phyloP scores from a whole-genome alignment of 2,797 vertebrate species.

The Anabacerthia variegaticeps region DNA sequence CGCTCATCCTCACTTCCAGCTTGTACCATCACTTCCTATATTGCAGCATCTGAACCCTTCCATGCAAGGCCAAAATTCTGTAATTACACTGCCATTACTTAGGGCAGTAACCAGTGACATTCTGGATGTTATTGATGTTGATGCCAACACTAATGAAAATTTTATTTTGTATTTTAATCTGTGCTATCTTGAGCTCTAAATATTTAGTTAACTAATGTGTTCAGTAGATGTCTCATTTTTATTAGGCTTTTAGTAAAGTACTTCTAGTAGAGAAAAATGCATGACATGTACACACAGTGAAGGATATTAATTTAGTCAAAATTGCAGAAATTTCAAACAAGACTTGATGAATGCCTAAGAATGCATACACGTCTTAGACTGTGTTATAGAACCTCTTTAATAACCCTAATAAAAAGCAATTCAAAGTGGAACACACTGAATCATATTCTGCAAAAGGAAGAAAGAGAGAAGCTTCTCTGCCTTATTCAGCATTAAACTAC shows the following conservation, averaged over 20 bases:
- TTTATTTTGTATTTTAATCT: background rate
- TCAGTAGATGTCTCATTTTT: background rate
- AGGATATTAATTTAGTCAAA: background rate
- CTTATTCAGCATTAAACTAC: background rate
- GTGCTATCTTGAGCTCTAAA: background rate
- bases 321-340: background rate
- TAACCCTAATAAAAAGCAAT: background rate
- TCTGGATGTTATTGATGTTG: background rate
- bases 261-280: background rate
- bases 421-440: background rate
- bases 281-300: background rate
- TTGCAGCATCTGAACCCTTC: background rate
- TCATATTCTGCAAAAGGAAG: background rate
- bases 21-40: background rate
- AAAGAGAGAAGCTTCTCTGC: background rate
- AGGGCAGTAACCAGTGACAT: background rate
- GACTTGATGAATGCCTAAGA: background rate
- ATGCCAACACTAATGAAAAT: background rate
- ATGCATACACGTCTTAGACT: background rate
- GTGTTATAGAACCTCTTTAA: background rate
- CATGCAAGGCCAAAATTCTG: background rate
- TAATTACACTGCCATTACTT: background rate
- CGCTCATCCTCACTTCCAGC: background rate
- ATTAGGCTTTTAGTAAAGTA: background rate
- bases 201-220: background rate